Conservation (phyloP, 2,888 invertebrate genomes). For the Dermolepida albohirtum region DNA sequence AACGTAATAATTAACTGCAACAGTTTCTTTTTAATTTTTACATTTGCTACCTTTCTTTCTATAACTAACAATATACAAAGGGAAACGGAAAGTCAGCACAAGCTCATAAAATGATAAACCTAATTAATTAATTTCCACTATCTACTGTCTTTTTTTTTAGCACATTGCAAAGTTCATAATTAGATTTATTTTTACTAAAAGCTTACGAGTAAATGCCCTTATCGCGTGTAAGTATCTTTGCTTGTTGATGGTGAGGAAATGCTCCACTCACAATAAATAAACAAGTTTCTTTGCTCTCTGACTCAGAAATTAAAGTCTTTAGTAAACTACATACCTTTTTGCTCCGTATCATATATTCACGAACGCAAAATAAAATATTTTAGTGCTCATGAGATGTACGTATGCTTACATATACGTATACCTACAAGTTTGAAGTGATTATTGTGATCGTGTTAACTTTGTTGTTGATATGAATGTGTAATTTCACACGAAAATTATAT, state of each 20-base stretch:
- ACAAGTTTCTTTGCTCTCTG: slow-evolving; percentile 27
- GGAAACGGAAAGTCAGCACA: too few relatives aligned
- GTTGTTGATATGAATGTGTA: too few relatives aligned
- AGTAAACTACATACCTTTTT: slow-evolving; percentile 39
- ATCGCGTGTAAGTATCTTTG: slow-evolving; percentile 24
- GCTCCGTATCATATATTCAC: slow-evolving; percentile 4
- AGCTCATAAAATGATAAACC: too few relatives aligned
- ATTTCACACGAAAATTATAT: too few relatives aligned
- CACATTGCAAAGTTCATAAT: background rate
- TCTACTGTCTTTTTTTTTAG: background rate
- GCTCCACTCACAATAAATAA: slow-evolving; percentile 34
- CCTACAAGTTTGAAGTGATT: too few relatives aligned
- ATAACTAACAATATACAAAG: too few relatives aligned
- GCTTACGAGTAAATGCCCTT: slow-evolving; percentile 8
- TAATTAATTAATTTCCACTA: too few relatives aligned
- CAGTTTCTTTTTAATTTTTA: slow-evolving; percentile 17
- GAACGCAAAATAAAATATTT: slow-evolving; percentile 30
- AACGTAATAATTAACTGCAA: slow-evolving; percentile 5
- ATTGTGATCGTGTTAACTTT: too few relatives aligned
- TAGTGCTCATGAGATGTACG: background rate
- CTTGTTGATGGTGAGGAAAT: slow-evolving; percentile 12
- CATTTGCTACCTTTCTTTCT: too few relatives aligned
- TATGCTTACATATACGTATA: too few relatives aligned
- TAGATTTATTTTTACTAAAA: slow-evolving; percentile 1
- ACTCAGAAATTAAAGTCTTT: slow-evolving; percentile 38